These are phyloP conservation scores for Acronicta leporina DNA, from an alignment of 2,888 invertebrate species.

Conservation along the genomic window DNA sequence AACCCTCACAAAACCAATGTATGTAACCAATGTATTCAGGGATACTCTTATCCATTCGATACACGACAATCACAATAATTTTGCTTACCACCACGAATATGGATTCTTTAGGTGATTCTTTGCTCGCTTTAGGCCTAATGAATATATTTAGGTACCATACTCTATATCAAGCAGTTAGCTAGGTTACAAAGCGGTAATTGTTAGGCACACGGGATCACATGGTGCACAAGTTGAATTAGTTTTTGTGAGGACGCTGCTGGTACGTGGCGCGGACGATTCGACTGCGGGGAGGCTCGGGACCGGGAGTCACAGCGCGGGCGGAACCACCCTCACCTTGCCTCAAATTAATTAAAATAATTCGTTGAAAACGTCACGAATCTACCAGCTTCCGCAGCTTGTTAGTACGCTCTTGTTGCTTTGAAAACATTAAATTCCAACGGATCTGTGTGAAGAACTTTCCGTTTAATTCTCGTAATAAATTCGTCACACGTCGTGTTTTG, in stretches of 20 bases:
- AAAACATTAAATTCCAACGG: conserved; percentile 63
- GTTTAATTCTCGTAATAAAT: conserved; percentile 60
- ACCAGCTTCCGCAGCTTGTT: conserved; percentile 66
- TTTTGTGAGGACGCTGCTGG: conserved; percentile 47
- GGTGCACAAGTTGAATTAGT: conserved; percentile 64
- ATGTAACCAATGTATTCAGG: conserved; percentile 12
- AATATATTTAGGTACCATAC: conserved; percentile 1
- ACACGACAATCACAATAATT: conserved; percentile 12
- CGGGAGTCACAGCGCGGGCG: conserved; percentile 39
- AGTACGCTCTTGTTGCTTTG: conserved; percentile 67
- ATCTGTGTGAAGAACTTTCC: conserved; percentile 53
- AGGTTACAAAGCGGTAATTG: conserved; percentile 52
- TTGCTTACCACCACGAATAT: background rate
- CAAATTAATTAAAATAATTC: conserved; percentile 75
- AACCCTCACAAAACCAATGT: conserved; percentile 8
- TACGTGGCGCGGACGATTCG: conserved; percentile 31
- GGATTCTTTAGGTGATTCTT: background rate
- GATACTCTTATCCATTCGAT: background rate
- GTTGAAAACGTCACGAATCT: conserved; percentile 68
- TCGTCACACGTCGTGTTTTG: conserved; percentile 60
- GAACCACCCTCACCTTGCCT: conserved; percentile 59
- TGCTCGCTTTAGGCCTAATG: conserved; percentile 3
- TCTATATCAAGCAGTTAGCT: conserved; percentile 10
- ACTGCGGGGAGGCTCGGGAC: conserved; percentile 43
- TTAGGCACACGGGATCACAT: conserved; percentile 47